Conservation (phyloP, 2,113 vertebrate genomes). For the Acrocephalus kingi region DNA sequence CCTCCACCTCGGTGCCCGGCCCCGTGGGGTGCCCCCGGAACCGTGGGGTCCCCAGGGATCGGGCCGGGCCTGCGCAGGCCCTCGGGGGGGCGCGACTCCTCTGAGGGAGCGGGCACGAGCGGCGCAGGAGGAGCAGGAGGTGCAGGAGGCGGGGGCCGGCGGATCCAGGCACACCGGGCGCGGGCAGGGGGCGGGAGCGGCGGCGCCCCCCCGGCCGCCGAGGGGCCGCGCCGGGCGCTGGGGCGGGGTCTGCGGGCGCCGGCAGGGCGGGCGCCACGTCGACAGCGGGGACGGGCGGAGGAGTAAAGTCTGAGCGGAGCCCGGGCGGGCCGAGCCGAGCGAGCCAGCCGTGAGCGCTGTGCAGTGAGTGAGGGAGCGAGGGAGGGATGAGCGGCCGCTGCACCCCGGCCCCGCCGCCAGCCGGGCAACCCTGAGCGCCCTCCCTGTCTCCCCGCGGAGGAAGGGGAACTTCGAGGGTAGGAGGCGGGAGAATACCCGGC, state of each 20-base stretch:
- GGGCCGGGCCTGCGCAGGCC: background rate
- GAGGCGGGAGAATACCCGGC: background rate
- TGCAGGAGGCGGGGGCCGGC: background rate
- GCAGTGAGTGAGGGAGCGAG: background rate
- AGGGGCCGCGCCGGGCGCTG: too few species aligned
- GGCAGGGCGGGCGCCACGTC: slow-evolving; percentile 70
- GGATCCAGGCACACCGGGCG: slow-evolving; percentile 16
- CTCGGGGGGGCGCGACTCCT: too few species aligned
- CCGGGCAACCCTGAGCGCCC: background rate
- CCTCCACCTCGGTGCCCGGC: background rate
- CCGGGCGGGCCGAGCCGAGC: background rate
- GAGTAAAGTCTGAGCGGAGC: slow-evolving; percentile 17
- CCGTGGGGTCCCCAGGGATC: accelerated
- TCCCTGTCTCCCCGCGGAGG: background rate
- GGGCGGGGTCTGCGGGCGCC: too few species aligned
- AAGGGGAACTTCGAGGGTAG: background rate
- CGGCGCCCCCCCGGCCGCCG: too few species aligned
- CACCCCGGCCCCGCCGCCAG: background rate
- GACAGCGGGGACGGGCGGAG: slow-evolving; percentile 47
- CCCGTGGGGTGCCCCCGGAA: too few species aligned
- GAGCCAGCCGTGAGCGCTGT: background rate
- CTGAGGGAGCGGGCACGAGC: too few species aligned
- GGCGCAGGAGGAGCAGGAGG: background rate
- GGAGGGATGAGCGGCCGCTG: too few species aligned
- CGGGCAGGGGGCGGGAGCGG: background rate